phyloP scores from a whole-genome alignment of 2,888 invertebrate genomes.

The Xiphydria camelus region DNA sequence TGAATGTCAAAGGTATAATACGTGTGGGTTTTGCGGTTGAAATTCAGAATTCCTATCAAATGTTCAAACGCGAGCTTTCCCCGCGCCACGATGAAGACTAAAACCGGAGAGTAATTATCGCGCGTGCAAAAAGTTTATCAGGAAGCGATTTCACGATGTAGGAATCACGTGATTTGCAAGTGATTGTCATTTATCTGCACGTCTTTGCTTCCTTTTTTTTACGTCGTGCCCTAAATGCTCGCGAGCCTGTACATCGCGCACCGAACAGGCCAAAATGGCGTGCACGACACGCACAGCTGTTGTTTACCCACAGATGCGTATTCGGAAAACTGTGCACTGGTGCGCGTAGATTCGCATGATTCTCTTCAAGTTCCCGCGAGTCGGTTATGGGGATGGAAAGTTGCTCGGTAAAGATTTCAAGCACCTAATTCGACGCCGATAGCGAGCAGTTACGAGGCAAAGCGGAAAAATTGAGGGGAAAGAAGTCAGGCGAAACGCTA shows the following conservation, averaged over 20 bases:
- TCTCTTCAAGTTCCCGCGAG: neutral
- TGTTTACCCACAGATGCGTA: conserved; percentile 53
- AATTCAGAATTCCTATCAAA: too few relatives aligned
- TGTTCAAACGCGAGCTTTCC: too few relatives aligned
- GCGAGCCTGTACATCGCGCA: too few relatives aligned
- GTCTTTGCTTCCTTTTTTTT: neutral
- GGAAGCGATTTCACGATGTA: conserved; percentile 22
- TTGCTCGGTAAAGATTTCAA: neutral
- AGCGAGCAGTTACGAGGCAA: too few relatives aligned
- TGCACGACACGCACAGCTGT: conserved; percentile 44
- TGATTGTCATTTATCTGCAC: conserved; percentile 16
- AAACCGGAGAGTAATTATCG: too few relatives aligned
- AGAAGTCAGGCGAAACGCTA: neutral
- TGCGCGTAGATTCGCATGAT: conserved; percentile 14
- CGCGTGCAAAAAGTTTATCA: neutral
- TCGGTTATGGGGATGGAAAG: conserved; percentile 1
- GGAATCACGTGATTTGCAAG: conserved; percentile 25
- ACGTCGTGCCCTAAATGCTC: conserved; percentile 4
- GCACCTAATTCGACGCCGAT: too few relatives aligned
- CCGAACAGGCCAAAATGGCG: conserved; percentile 39
- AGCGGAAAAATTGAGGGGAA: conserved; percentile 17
- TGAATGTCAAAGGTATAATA: too few relatives aligned
- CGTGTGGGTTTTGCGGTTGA: too few relatives aligned
- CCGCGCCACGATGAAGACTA: too few relatives aligned
- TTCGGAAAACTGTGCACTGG: conserved; percentile 25